Percentiles rank a stretch among this genome's conserved stretches.
phyloP scores from a whole-genome alignment of 1,140 invertebrate species.

The Penaeus chinensis region DNA sequence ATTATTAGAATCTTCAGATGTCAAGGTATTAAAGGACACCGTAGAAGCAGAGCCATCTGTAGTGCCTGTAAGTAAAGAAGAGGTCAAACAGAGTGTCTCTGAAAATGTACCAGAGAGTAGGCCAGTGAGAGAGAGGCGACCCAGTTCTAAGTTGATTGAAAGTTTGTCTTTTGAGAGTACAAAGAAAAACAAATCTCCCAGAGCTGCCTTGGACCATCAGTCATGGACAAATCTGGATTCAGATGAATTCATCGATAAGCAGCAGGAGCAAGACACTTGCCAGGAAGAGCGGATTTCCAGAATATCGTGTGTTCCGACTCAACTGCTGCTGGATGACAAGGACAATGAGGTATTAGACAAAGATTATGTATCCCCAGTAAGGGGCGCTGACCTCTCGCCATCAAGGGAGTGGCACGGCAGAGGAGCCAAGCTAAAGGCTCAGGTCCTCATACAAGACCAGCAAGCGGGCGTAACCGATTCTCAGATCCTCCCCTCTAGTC shows the following conservation, averaged over 20 bases:
- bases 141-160: conserved; percentile 46
- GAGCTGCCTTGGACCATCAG: background rate
- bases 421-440: conserved; percentile 49
- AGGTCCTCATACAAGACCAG: conserved; percentile 54
- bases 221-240: background rate
- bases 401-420: conserved; percentile 47
- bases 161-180: conserved; percentile 27
- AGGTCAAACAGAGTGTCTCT: background rate
- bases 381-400: conserved; percentile 19
- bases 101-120: conserved; percentile 9
- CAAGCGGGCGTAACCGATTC: conserved; percentile 55
- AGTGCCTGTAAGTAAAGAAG: background rate
- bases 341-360: background rate
- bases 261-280: too few relatives aligned
- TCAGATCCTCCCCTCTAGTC: conserved; percentile 31
- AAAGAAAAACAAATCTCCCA: conserved; percentile 13
- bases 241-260: too few relatives aligned
- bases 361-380: conserved; percentile 2
- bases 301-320: background rate
- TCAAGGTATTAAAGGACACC: background rate
- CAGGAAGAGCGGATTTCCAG: background rate
- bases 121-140: conserved; percentile 40
- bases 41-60: background rate
- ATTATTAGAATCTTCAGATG: conserved; percentile 3
- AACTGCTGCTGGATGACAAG: background rate